Evolutionary conservation across 2,888 invertebrate species (phyloP), one percentile per base, ranked within the genome.

Genomic region (Tyria jacobaeae): DNA sequence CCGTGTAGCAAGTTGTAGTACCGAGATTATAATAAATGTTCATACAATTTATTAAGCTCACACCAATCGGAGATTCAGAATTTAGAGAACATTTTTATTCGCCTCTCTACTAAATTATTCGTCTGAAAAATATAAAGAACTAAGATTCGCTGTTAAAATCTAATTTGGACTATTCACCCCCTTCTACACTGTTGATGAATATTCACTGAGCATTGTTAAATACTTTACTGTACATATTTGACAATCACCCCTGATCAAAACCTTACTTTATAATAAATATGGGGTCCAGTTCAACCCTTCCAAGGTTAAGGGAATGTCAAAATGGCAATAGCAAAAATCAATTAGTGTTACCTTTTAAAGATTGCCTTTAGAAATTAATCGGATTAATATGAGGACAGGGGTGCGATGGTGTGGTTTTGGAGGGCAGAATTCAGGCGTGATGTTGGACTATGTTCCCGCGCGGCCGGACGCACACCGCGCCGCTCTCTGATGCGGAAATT

Each of bases 161-260:
- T 69, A 74, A 76, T 77, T 63, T 53, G 69, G 82, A 82, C 80
- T 79, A 76, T 75, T 65, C 69, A 73, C 68, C 66, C 76, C 69
- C 77, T 82, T 79, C 75, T 77, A 86, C 86, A 82, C 76, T 80
- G 71, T 87, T 85, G 87, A 89, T 90, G 88, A 90, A 90, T 90
- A 91, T 91, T 90, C 88, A 91, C 91, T 86, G 86, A 85, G 87
- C 84, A 89, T 90, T 89, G 84, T 84, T 78, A 81, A 88, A 88
- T 21, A 44, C 44, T 4, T 44, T 44, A 21, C 17, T 10, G 27
- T n/a, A n/a, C n/a, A n/a, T n/a, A n/a, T n/a, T n/a, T n/a, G n/a
- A n/a, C n/a, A n/a, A n/a, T n/a, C n/a, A 7, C 41, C 17, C 17
- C 21, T 41, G 10, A 10, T 41, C 21, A 17, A 21, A 21, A 21